Conservation (phyloP, 2,113 vertebrate species). For the Mola mola region DNA sequence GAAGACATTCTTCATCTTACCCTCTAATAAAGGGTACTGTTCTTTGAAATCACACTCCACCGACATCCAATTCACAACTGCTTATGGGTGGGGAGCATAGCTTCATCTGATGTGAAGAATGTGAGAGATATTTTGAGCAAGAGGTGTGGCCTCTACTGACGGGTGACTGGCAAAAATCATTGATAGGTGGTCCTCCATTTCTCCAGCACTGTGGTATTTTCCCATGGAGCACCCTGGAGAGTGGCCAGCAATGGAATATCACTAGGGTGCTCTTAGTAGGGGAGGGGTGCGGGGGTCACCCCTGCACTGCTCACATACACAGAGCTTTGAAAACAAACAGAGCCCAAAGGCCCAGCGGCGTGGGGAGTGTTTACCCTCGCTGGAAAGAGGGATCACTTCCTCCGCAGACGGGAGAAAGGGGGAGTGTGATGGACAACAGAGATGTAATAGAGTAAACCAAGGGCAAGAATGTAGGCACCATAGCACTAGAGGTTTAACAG, state of each 20-base stretch:
- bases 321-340: slow-evolving; percentile 81
- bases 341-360: slow-evolving; percentile 58
- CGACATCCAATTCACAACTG: slow-evolving; percentile 21
- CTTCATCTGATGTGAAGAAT: slow-evolving; percentile 36
- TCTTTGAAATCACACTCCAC: neutral
- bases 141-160: slow-evolving; percentile 42
- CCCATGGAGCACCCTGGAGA: slow-evolving; percentile 91
- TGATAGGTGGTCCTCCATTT: slow-evolving; percentile 69
- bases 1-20: too few species aligned
- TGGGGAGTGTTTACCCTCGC: slow-evolving; percentile 74
- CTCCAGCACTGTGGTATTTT: slow-evolving; percentile 86
- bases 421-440: slow-evolving; percentile 20
- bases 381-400: slow-evolving; percentile 73
- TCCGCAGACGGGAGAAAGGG: slow-evolving; percentile 36
- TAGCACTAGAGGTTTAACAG: slow-evolving; percentile 9
- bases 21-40: too few species aligned
- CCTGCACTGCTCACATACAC: slow-evolving; percentile 70
- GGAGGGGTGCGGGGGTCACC: slow-evolving; percentile 76
- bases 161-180: slow-evolving; percentile 39
- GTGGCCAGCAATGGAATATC: slow-evolving; percentile 80
- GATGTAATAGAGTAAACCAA: slow-evolving; percentile 1
- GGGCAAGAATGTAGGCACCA: neutral
- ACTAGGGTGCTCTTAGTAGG: slow-evolving; percentile 54
- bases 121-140: slow-evolving; percentile 39
- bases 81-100: slow-evolving; percentile 50